Evolutionary conservation across 2,113 vertebrate species (phyloP).

Genomic region (Etia nguti): DNA sequence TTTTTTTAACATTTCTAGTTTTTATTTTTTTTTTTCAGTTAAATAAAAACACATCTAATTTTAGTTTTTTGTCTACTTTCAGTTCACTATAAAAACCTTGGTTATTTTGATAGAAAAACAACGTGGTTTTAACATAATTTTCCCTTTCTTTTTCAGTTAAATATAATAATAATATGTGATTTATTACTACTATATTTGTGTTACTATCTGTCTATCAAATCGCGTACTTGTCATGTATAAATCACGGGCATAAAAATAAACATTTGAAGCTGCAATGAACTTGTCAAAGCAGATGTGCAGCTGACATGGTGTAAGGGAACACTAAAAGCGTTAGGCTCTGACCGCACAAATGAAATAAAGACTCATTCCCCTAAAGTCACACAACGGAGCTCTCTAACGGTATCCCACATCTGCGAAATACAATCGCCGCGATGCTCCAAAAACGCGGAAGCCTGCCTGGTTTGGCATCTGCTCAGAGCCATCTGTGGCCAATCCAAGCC

Average conservation of each 20-base stretch:
- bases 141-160: not conserved
- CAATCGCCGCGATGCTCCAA: not conserved
- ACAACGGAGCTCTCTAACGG: not conserved
- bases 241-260: not conserved
- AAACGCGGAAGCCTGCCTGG: slow-evolving; percentile 35
- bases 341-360: not conserved
- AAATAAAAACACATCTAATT: not conserved
- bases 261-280: not conserved
- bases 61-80: not conserved
- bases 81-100: not conserved
- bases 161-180: not conserved
- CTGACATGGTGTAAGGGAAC: not conserved
- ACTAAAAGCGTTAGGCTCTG: not conserved
- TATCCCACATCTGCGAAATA: not conserved
- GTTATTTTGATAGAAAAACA: not conserved
- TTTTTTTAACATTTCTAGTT: not conserved
- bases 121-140: not conserved
- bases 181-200: not conserved
- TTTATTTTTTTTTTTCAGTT: not conserved
- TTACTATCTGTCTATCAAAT: not conserved
- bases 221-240: not conserved
- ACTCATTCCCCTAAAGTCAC: not conserved
- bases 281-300: not conserved
- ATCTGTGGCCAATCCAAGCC: slow-evolving; percentile 27
- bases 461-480: not conserved